Conservation (phyloP, 2,797 vertebrate species). For the Aselliscus stoliczkanus region DNA sequence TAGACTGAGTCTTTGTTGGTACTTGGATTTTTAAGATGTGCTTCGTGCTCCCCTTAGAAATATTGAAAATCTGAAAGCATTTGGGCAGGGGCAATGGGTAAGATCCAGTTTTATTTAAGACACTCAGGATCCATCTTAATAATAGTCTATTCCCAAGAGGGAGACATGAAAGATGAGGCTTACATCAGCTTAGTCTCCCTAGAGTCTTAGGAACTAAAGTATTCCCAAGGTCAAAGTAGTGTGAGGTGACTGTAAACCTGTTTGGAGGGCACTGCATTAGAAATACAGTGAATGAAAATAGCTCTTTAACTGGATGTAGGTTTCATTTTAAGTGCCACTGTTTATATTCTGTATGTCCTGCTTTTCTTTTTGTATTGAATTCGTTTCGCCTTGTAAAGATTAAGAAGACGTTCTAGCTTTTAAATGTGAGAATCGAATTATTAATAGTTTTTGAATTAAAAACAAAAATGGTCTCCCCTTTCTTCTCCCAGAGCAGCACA, state of each 20-base stretch:
- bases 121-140: not conserved
- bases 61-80: not conserved
- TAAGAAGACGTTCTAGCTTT: slow-evolving; percentile 36
- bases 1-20: not conserved
- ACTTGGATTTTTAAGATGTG: not conserved
- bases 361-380: slow-evolving; percentile 33
- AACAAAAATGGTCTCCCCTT: not conserved
- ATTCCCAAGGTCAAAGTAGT: slow-evolving; percentile 6
- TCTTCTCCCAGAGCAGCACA: not conserved
- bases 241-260: not conserved
- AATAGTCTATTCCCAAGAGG: not conserved
- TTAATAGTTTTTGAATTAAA: slow-evolving; percentile 30
- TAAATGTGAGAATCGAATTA: slow-evolving; percentile 38
- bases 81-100: not conserved
- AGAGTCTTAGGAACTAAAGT: not conserved
- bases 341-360: slow-evolving; percentile 22
- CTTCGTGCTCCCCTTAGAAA: not conserved
- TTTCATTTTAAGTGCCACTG: not conserved
- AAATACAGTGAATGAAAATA: not conserved
- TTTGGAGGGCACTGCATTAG: not conserved
- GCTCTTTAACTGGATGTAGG: not conserved
- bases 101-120: slow-evolving; percentile 21
- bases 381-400: slow-evolving; percentile 48
- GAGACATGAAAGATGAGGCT: slow-evolving; percentile 29
- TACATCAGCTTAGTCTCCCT: not conserved